These are phyloP conservation scores for Ophraella communa DNA, from an alignment of 2,888 invertebrate genomes.

Conservation along the genomic window DNA sequence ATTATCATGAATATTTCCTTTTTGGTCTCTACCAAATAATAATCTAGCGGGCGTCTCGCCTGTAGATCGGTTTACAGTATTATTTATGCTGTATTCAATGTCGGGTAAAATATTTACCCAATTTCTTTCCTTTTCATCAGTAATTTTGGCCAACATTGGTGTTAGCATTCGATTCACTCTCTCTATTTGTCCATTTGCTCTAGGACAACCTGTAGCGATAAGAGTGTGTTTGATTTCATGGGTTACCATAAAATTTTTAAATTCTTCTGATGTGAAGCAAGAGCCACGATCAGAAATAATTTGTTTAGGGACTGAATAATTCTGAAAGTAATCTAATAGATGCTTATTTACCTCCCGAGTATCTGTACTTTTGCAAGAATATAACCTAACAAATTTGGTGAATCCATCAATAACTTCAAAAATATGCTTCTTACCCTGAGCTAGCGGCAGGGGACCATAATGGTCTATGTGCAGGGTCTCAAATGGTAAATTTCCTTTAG, in stretches of 20 bases:
- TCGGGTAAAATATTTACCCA: constrained; percentile 35
- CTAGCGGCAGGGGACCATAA: constrained; percentile 11
- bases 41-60: constrained; percentile 42
- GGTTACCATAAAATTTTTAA: constrained; percentile 28
- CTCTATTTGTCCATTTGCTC: constrained; percentile 40
- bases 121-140: constrained; percentile 18
- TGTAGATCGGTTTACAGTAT: constrained; percentile 44
- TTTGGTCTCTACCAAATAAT: constrained; percentile 42
- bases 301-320: constrained; percentile 28
- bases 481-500: constrained; percentile 6
- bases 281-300: constrained; percentile 37
- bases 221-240: constrained; percentile 27
- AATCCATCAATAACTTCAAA: constrained; percentile 22
- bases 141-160: constrained; percentile 28
- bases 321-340: constrained; percentile 4
- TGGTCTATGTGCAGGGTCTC: constrained; percentile 14
- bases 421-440: constrained; percentile 12
- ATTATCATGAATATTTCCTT: constrained; percentile 12
- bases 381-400: constrained; percentile 20
- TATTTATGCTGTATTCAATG: constrained; percentile 39
- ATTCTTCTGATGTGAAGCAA: constrained; percentile 30
- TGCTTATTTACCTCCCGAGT: constrained; percentile 7
- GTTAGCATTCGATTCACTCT: constrained; percentile 31
- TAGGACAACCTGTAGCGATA: constrained; percentile 35
- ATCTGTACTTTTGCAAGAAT: constrained; percentile 13